These are phyloP conservation scores for Ptychoptera contaminata DNA, from an alignment of 2,888 invertebrate species.

Conservation along the genomic window DNA sequence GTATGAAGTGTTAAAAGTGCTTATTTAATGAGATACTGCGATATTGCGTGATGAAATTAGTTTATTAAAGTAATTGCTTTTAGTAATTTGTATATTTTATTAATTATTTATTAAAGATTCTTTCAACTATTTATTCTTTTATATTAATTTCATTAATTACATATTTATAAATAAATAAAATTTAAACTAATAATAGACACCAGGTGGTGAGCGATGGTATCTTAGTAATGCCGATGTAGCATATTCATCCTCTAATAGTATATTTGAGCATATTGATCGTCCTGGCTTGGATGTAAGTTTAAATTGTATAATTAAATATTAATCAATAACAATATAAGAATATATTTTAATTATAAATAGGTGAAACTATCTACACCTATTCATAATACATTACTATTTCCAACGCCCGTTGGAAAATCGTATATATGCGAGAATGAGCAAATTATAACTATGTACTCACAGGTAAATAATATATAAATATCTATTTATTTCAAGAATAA, in stretches of 20 bases:
- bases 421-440: constrained; percentile 60
- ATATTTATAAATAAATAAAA: too few species aligned
- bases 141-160: too few species aligned
- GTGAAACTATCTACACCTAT: constrained; percentile 39
- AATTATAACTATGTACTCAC: constrained; percentile 43
- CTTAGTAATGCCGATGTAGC: constrained; percentile 58
- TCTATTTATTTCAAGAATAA: background rate
- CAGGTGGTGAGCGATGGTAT: constrained; percentile 81
- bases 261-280: constrained; percentile 43
- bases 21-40: too few species aligned
- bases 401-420: constrained; percentile 76
- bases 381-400: constrained; percentile 49
- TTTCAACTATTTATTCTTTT: too few species aligned
- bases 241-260: constrained; percentile 49
- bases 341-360: background rate
- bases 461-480: constrained; percentile 19
- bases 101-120: too few species aligned
- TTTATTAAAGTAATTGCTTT: too few species aligned
- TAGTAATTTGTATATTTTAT: too few species aligned
- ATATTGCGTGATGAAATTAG: too few species aligned
- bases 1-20: too few species aligned
- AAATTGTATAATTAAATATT: too few species aligned
- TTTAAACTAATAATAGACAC: constrained; percentile 39
- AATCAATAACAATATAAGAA: too few species aligned
- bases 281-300: constrained; percentile 28